Evolutionary conservation across 2,797 vertebrate species (phyloP).

Genomic region (Varecia variegata): DNA sequence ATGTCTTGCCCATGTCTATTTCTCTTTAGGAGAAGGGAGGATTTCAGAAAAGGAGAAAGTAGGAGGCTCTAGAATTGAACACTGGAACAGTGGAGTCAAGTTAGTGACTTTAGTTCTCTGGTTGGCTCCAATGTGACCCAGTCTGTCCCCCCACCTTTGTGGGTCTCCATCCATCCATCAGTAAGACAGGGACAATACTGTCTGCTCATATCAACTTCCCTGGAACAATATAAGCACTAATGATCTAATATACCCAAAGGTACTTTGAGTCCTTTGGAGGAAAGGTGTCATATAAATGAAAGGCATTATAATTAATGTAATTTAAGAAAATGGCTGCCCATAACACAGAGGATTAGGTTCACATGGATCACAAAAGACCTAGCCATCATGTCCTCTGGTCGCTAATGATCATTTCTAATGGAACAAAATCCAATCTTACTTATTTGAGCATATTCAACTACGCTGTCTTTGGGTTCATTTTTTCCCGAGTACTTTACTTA

Average conservation of each 20-base stretch:
- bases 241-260: slow-evolving; percentile 51
- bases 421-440: slow-evolving; percentile 37
- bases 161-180: slow-evolving; percentile 26
- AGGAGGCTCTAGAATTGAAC: neutral
- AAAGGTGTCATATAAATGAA: slow-evolving; percentile 65
- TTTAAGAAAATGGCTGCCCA: slow-evolving; percentile 58
- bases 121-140: neutral
- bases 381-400: neutral
- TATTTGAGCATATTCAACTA: neutral
- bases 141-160: neutral
- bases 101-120: neutral
- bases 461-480: neutral
- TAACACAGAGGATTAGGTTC: slow-evolving; percentile 47
- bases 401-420: slow-evolving; percentile 26
- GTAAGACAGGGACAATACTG: slow-evolving; percentile 12
- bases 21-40: neutral
- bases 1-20: neutral
- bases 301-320: slow-evolving; percentile 68
- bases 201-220: slow-evolving; percentile 47
- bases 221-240: slow-evolving; percentile 48
- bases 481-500: slow-evolving; percentile 3
- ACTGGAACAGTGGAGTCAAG: neutral
- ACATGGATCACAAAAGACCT: neutral
- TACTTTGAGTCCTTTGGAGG: slow-evolving; percentile 46
- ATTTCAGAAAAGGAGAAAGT: neutral